Conservation (phyloP, 2,797 vertebrate genomes). For the Eremophila alpestris region DNA sequence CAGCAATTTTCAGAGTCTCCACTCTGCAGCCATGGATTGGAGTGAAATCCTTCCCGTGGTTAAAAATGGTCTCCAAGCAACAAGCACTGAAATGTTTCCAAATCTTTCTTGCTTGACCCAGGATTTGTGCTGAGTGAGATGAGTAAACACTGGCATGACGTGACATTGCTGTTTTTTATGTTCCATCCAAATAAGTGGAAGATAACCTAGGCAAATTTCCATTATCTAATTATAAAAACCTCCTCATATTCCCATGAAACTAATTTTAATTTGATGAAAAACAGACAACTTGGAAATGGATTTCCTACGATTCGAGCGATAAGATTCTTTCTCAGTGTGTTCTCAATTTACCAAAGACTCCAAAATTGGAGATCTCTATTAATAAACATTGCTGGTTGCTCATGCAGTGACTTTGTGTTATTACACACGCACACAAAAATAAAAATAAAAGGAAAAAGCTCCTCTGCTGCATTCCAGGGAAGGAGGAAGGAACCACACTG, state of each 20-base stretch:
- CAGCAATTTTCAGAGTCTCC: background rate
- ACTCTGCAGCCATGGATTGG: background rate
- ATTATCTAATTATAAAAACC: constrained; percentile 78
- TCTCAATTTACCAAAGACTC: constrained; percentile 71
- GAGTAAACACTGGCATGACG: constrained; percentile 42
- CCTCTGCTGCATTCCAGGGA: background rate
- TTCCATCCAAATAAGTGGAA: constrained; percentile 60
- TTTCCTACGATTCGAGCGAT: constrained; percentile 60
- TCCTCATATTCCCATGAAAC: constrained; percentile 75
- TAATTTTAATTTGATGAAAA: constrained; percentile 78
- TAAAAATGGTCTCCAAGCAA: constrained; percentile 54
- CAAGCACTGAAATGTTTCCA: constrained; percentile 39
- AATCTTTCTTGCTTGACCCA: constrained; percentile 40
- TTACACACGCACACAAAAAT: background rate
- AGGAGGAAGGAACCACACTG: background rate
- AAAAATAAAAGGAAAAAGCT: background rate
- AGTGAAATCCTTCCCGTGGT: background rate
- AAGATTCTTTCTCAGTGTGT: constrained; percentile 68
- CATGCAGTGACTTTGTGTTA: background rate
- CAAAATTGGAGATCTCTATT: constrained; percentile 70
- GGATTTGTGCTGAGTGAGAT: constrained; percentile 64
- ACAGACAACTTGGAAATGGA: constrained; percentile 70
- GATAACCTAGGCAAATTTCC: constrained; percentile 73
- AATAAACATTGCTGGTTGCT: constrained; percentile 60
- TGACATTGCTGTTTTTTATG: constrained; percentile 65